A percentile compares a stretch with the other conserved stretches of the same genome.
Evolutionary conservation across 1,140 invertebrate genomes (phyloP).

Genomic region (Drosophila miranda): DNA sequence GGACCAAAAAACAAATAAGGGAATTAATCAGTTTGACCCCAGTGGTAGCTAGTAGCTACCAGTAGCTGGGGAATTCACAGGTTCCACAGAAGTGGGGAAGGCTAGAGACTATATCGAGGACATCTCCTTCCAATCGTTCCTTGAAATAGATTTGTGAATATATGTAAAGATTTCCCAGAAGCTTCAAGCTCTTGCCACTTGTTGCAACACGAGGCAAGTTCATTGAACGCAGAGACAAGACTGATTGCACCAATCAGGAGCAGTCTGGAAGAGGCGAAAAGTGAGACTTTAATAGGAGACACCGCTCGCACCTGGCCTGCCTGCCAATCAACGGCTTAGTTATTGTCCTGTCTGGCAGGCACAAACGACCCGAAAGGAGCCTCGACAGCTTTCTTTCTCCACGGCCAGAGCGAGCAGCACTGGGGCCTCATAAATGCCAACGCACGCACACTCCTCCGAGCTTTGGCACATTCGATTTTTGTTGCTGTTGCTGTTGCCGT

Average conservation of each 20-base stretch:
- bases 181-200: not conserved
- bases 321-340: slow-evolving; percentile 71
- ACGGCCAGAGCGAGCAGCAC: not conserved
- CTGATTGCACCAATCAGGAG: slow-evolving; percentile 16
- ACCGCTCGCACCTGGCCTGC: slow-evolving; percentile 12
- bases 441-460: slow-evolving; percentile 38
- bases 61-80: no score
- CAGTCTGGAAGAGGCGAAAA: not conserved
- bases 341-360: slow-evolving; percentile 50
- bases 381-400: slow-evolving; percentile 48
- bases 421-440: slow-evolving; percentile 49
- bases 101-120: no score
- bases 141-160: no score
- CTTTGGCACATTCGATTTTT: slow-evolving; percentile 31
- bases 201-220: slow-evolving; percentile 26
- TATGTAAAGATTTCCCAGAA: not conserved
- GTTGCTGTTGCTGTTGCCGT: slow-evolving; percentile 17
- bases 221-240: slow-evolving; percentile 1
- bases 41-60: no score
- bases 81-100: no score
- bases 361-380: slow-evolving; percentile 18
- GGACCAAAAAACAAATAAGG: slow-evolving; percentile 19
- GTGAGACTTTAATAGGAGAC: not conserved
- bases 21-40: no score
- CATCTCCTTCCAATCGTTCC: no score